Base-by-base conservation (phyloP, 2,113 vertebrate genomes). In the Pangasianodon gigas region DNA sequence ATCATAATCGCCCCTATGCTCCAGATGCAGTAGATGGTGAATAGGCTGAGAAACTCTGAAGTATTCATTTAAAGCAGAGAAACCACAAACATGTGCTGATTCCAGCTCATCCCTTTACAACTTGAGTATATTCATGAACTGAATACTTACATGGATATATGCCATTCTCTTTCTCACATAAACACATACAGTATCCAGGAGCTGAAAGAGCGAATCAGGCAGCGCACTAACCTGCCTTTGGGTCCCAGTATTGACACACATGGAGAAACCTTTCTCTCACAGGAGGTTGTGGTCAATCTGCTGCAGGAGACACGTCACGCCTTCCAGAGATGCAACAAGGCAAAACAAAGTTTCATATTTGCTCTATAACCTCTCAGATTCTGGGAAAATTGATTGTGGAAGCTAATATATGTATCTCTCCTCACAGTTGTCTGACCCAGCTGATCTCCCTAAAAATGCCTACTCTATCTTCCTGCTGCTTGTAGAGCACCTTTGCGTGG, bases 241-340 rank as follows among this genome's bases (percentile, higher is more conserved):
- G 98, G 98, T 67, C 97, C 98, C 74, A 98, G 97, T 91, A 98
- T 99, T 69, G 98, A 99, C 93, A 99, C 98, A 65, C 98, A 99
- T 0, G 98, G 98, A 80, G 98, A 99, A 95, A 99, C 98, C 3
- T 98, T 99, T 77, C 95, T 99, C 26, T 99, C 98, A 0, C 98
- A 99, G 89, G 98, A 99, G 93, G 97, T 99, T 86, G 98, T 99
- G 91, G 98, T 99, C 88, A 99, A 98, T 95, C 96, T 99, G 94
- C 92, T 99, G 92, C 98, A 99, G 95, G 98, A 99, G 96, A 99
- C 98, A 1, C 98, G 98, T 3, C 98, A 98, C 92, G 98, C 98
- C 93, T 99, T 99, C 95, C 98, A 99, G 95, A 97, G 98, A 92
- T 99, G 98, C 95, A 97, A 99, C 95, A 97, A 96, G 97, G 98